Base-by-base conservation (phyloP, 2,113 vertebrate genomes). In the Oxyruncus cristatus region DNA sequence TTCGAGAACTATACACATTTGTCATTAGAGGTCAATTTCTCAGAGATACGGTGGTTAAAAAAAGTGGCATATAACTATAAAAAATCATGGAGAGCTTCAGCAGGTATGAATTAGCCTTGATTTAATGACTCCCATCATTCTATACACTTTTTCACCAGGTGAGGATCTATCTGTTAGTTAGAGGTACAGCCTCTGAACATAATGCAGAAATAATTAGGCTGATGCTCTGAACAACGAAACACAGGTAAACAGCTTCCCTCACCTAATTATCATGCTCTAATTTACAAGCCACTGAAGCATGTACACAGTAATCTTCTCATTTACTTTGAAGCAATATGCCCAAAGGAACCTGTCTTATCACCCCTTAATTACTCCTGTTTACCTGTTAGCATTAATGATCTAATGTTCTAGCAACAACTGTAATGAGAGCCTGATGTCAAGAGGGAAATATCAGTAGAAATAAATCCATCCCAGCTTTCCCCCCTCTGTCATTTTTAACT, bases 361-460 rank as follows among this genome's bases (percentile, higher is more conserved):
- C 93, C 86, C 86, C 75, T 95, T 97, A 96, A 97, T 97, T 96
- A 95, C 90, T 73, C 65, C 90, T 96, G 88, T 88, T 97, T 96
- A 95, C 88, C 78, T 3, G 15, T 71, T 67, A 81, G 68, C 90
- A 85, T 89, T 96, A 96, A 97, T 74, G 93, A 97, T 92, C 81
- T 91, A 42, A 74, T 89, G 72, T 74, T 94, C 90, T 33, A 92
- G 87, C 74, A 97, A 76, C 68, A 85, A 65, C 72, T 2, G 1
- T 89, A 94, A 95, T 67, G 84, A 96, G 93, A 89, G 50, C 39
- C 44, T 72, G 27, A 3, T 16, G 80, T 91, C 88, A 94, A 65
- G 39, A 80, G 82, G 86, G 93, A 87, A 91, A 90, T 59, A 88
- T 39, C 83, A 72, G 73, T 50, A 44, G 61, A 63, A 95, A 96